phyloP scores from a whole-genome alignment of 2,113 vertebrate genomes.

The Sinosuthora webbiana region DNA sequence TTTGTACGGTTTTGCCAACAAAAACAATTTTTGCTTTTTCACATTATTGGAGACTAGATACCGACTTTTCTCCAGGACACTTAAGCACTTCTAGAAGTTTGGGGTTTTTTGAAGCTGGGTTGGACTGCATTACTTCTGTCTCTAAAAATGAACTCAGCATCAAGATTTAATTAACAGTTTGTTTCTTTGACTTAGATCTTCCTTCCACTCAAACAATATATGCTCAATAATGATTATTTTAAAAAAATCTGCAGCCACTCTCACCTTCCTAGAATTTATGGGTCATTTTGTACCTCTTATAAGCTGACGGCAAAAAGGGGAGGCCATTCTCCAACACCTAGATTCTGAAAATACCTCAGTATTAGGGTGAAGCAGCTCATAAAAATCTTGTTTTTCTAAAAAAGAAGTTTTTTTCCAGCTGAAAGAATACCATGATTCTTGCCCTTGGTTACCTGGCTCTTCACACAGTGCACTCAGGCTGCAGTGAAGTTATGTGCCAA shows the following conservation, averaged over 20 bases:
- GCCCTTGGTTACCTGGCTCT: neutral
- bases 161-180: neutral
- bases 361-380: neutral
- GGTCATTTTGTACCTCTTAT: neutral
- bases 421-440: too few species aligned
- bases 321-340: neutral
- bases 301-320: neutral
- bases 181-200: neutral
- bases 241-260: neutral
- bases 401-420: neutral
- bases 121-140: neutral
- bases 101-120: neutral
- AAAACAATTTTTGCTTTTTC: neutral
- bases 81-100: neutral
- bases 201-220: neutral
- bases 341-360: neutral
- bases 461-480: neutral
- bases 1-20: neutral
- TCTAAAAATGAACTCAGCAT: neutral
- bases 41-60: rapidly evolving
- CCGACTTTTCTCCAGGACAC: neutral
- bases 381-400: neutral
- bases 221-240: neutral
- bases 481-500: neutral
- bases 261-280: neutral